phyloP scores from a whole-genome alignment of 1,140 invertebrate genomes.

The Psix sp. region DNA sequence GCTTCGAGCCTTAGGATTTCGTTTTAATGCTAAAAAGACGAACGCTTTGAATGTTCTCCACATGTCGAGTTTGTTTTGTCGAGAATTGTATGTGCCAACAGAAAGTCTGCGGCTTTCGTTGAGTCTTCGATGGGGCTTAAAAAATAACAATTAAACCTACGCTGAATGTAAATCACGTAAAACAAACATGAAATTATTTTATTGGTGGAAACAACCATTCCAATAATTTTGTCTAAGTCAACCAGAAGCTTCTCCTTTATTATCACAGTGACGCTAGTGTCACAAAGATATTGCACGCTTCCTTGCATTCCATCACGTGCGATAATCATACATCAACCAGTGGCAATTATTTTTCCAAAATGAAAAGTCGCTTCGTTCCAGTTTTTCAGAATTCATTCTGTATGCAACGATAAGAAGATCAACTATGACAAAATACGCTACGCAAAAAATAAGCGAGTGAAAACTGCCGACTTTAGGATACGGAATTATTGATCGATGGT shows the following conservation, averaged over 20 bases:
- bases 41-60: conserved; percentile 20
- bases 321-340: conserved; percentile 62
- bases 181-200: conserved; percentile 19
- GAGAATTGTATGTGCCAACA: conserved; percentile 12
- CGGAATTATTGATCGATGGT: conserved; percentile 71
- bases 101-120: conserved; percentile 6
- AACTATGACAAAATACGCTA: conserved; percentile 45
- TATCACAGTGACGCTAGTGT: conserved; percentile 48
- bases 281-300: conserved; percentile 19
- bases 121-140: conserved; percentile 3
- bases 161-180: conserved; percentile 20
- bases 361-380: conserved; percentile 49
- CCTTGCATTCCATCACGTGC: conserved; percentile 56
- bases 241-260: conserved; percentile 21
- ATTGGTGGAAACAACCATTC: conserved; percentile 16
- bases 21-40: conserved; percentile 47
- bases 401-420: conserved; percentile 41
- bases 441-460: conserved; percentile 60
- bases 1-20: conserved; percentile 20
- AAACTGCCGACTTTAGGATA: conserved; percentile 62
- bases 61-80: conserved; percentile 22
- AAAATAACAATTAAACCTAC: conserved; percentile 26
- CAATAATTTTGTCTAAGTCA: conserved; percentile 19
- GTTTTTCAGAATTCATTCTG: conserved; percentile 22
- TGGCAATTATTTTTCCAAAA: conserved; percentile 56